Evolutionary conservation across 2,113 vertebrate genomes (phyloP).

Genomic region (Coryphaenoides rupestris): DNA sequence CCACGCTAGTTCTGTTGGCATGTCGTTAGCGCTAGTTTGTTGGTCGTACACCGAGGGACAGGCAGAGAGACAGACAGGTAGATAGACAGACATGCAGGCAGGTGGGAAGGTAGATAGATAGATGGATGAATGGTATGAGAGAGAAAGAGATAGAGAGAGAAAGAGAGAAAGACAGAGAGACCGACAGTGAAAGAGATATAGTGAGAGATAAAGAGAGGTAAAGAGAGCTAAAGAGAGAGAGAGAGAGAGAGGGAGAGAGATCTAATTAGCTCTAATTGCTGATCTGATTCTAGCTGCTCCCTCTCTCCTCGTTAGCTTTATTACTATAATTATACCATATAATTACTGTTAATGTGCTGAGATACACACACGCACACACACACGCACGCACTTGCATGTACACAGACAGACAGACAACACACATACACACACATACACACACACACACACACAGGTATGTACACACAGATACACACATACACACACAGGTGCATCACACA

Average conservation of each 20-base stretch:
- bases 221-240: too few species aligned
- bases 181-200: too few species aligned
- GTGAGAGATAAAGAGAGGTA: too few species aligned
- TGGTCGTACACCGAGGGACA: constrained; percentile 20
- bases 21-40: constrained; percentile 33
- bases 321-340: constrained; percentile 83
- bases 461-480: constrained; percentile 33
- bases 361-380: constrained; percentile 45
- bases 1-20: constrained; percentile 30
- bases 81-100: constrained; percentile 5
- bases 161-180: too few species aligned
- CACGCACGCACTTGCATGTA: background rate
- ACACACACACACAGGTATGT: constrained; percentile 62
- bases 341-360: constrained; percentile 99
- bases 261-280: constrained; percentile 99
- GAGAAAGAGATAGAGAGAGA: too few species aligned
- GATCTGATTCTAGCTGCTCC: constrained; percentile 92
- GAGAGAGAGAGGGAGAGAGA: constrained; percentile 61
- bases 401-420: background rate
- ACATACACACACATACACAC: constrained; percentile 54
- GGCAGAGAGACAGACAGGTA: constrained; percentile 12
- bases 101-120: too few species aligned
- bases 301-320: constrained; percentile 97
- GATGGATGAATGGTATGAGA: too few species aligned
- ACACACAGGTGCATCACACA: constrained; percentile 28